Base-by-base conservation (phyloP, 1,140 invertebrate species). In the Drosophila ogumai region DNA sequence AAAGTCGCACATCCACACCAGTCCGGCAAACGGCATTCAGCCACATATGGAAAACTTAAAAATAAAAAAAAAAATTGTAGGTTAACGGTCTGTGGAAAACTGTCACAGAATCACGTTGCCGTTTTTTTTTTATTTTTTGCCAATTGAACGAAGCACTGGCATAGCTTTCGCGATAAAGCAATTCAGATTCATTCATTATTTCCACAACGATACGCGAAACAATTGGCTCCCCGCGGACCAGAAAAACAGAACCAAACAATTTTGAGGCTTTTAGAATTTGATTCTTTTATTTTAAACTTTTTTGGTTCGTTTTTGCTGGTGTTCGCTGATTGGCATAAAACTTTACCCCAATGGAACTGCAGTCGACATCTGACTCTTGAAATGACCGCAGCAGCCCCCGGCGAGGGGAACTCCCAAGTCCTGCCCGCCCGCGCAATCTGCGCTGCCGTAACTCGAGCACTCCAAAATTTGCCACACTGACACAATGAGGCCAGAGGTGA, bases 131-230 rank as follows among this genome's bases (percentile, higher is more conserved):
- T 75, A 28, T 74, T 75, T 78, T n/a, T 74, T 64, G 57, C 12
- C 75, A 61, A 61, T 69, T 82, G 55, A 68, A 57, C 52, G 57
- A 38, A 47, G 28, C 56, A 57, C 44, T 38, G 9, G 28, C 31
- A 58, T 46, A 36, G 43, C 36, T 32, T 59, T 56, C 25, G 54
- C 40, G 73, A 77, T 79, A 75, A 64, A 54, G 44, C 44, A 25
- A 75, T 59, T 79, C 34, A 54, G 57, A 63, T 76, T 81, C 67
- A 85, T 86, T 87, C 82, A 88, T 79, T 87, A 86, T 86, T 87
- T 86, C 69, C 82, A 72, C 68, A 74, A 61, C 61, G 78, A 78
- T 79, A 79, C 52, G 69, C 79, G 79, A 34, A 68, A 52, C 49
- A 58, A 64, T 81, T 60, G 47, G 56, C 17, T 66, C 60, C 58